These are phyloP conservation scores for Drosophila melanosoma DNA, from an alignment of 2,888 invertebrate species.

Conservation along the genomic window DNA sequence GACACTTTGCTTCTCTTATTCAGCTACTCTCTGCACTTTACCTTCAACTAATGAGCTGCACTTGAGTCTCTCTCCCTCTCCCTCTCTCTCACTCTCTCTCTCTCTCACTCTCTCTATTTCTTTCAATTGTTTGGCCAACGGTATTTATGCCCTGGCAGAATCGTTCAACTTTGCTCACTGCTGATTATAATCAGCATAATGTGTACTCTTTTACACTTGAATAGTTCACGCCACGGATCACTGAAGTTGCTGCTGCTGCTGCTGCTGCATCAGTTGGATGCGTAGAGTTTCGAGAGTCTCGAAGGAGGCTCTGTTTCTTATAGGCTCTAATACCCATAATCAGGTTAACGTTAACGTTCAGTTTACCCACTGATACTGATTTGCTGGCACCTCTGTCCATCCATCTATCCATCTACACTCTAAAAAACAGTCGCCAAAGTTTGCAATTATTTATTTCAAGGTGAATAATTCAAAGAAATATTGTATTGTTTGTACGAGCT, in stretches of 20 bases:
- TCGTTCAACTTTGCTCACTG: slow-evolving; percentile 57
- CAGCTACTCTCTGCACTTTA: slow-evolving; percentile 28
- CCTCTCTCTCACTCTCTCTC: slow-evolving; percentile 6
- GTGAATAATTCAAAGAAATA: too few relatives aligned
- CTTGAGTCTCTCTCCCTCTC: slow-evolving; percentile 42
- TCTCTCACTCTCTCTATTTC: slow-evolving; percentile 1
- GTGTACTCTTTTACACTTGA: slow-evolving; percentile 81
- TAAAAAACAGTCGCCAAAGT: neutral
- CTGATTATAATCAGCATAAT: slow-evolving; percentile 81
- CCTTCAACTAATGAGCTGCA: slow-evolving; percentile 69
- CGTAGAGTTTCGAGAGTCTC: slow-evolving; percentile 34
- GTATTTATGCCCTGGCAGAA: slow-evolving; percentile 42
- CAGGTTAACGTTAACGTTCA: slow-evolving; percentile 79
- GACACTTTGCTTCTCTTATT: slow-evolving; percentile 50
- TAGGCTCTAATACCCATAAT: slow-evolving; percentile 80
- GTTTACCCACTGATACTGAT: slow-evolving; percentile 80
- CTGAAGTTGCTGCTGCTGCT: slow-evolving; percentile 29
- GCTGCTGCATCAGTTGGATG: slow-evolving; percentile 25
- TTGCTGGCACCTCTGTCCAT: slow-evolving; percentile 61
- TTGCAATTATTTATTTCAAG: too few relatives aligned
- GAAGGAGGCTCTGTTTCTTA: slow-evolving; percentile 66
- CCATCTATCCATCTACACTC: neutral
- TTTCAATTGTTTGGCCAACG: slow-evolving; percentile 49
- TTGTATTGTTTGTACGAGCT: neutral
- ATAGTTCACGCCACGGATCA: slow-evolving; percentile 81